Base-by-base conservation (phyloP, 92 coral and sea anemone species). In the Desmophyllum pertusum region DNA sequence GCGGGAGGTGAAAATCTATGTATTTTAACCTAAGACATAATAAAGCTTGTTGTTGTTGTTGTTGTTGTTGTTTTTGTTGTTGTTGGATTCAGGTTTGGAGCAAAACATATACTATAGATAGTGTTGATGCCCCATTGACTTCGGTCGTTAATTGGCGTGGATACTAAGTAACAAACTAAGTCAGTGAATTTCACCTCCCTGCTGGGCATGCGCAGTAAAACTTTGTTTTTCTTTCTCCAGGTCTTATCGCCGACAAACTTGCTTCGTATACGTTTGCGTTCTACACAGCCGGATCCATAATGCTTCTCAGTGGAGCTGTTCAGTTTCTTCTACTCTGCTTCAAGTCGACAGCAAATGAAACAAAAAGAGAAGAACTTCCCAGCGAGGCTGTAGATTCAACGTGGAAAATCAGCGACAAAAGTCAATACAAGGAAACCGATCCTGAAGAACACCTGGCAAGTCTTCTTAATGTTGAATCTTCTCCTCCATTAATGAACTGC, bases 211-310 rank as follows among this genome's bases (percentile, higher is more conserved):
- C 3, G 59, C n/a, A 38, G 31, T 74, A 30, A 17, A 74, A 18
- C 9, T 4, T 27, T 13, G 19, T 31, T 29, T 52, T 73, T 36
- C 42, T 61, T 45, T 18, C 10, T 39, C 30, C 70, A 84, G 88
- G 88, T 23, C 51, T 84, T 1, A 84, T 84, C 33, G 83, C 88
- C 13, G 88, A 84, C 74, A 70, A 84, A 65, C 80, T 76, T 9
- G 88, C 77, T 10, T 84, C 88, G 18, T 84, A 84, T 37, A 33
- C 55, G 52, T 79, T 72, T 36, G 88, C 81, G 23, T 84, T 84
- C 66, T 84, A 76, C 36, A 73, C 88, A 76, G 74, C 83, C 23
- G 88, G 88, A 8, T 51, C 82, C 41, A 36, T 77, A 31, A 79
- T 65, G 45, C 77, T 84, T 10, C 19, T 84, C 83, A 66, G 88